Base-by-base conservation (phyloP, 1,140 invertebrate species). In the Pseudomyrmex pallidus region DNA sequence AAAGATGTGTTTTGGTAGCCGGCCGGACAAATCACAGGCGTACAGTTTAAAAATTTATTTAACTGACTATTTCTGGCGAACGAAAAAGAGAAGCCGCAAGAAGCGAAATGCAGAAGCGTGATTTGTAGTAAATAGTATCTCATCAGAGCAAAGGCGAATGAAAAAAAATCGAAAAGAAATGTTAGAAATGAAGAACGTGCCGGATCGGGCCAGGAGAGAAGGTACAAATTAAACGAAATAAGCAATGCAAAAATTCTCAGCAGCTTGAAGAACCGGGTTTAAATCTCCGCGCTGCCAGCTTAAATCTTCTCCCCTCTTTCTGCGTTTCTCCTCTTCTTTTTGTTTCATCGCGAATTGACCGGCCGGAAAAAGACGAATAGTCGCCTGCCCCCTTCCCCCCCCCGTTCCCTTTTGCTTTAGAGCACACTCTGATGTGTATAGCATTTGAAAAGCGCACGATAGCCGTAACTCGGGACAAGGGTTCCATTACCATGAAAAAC, bases 231-330 rank as follows among this genome's bases (percentile, higher is more conserved):
- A 86, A 87, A 87, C 61, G 73, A 87, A 87, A 87, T 87, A 86
- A 87, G 87, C 61, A 80, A 84, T 46, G 2, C 10, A 46, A 56
- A 82, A 87, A 87, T 87, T 87, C 80, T 63, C 67, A 87, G 50
- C 85, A 86, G 85, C 54, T 82, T 78, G 54, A 59, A 25, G 13
- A 88, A 88, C 87, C 87, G 83, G 87, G 87, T 88, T 88, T 88
- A 88, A 88, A 88, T 88, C 87, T 87, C 87, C 86, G 82, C 86
- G 82, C 76, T 64, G 74, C 20, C 68, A 64, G 73, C 70, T 80
- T 74, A 62, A 80, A 5, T 20, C 35, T 35, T 74, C 57, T 64
- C 2, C 46, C n/a, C 15, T 35, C 61, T 17, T 46, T n/a, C 20
- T 20, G 1, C 10, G 4, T 35, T 25, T 15, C 66, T 76, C 54